phyloP scores from a whole-genome alignment of 2,797 vertebrate genomes.

The Brotula barbata region DNA sequence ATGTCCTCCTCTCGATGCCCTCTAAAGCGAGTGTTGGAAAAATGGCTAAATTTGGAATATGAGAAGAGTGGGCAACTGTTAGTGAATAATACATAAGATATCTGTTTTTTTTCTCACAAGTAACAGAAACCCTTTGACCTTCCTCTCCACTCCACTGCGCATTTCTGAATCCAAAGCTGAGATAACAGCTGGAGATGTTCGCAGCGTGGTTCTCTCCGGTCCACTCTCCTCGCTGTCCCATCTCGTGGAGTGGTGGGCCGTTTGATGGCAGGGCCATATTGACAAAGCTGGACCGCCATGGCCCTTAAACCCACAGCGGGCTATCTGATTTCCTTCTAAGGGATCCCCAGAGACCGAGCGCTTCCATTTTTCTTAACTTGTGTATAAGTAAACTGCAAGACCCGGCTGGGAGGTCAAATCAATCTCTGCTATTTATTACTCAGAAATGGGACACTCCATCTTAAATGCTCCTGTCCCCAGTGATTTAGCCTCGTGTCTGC shows the following conservation, averaged over 20 bases:
- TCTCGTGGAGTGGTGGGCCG: constrained; percentile 57
- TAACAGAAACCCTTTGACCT: constrained; percentile 79
- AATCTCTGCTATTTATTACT: constrained; percentile 99
- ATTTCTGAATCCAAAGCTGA: constrained; percentile 33
- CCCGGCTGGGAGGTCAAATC: constrained; percentile 93
- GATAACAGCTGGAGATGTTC: constrained; percentile 75
- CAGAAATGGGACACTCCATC: constrained; percentile 94
- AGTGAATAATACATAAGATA: constrained; percentile 71
- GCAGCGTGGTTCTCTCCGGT: constrained; percentile 49
- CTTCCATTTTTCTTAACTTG: constrained; percentile 90
- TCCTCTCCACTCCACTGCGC: constrained; percentile 40
- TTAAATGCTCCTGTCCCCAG: constrained; percentile 91
- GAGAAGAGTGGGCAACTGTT: constrained; percentile 27
- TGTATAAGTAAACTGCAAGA: constrained; percentile 88
- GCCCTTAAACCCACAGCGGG: constrained; percentile 85
- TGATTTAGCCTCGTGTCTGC: constrained; percentile 86
- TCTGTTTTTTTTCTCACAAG: constrained; percentile 62
- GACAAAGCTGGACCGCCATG: constrained; percentile 77
- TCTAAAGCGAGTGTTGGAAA: constrained; percentile 14
- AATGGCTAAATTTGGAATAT: constrained; percentile 42
- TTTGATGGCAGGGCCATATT: constrained; percentile 80
- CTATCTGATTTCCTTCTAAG: constrained; percentile 89
- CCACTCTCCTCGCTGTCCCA: constrained; percentile 70
- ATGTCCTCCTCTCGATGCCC: constrained; percentile 1
- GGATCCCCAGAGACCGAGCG: constrained; percentile 84